Evolutionary conservation across 2,888 invertebrate genomes (phyloP).

Genomic region (Amphipyra tragopoginis): DNA sequence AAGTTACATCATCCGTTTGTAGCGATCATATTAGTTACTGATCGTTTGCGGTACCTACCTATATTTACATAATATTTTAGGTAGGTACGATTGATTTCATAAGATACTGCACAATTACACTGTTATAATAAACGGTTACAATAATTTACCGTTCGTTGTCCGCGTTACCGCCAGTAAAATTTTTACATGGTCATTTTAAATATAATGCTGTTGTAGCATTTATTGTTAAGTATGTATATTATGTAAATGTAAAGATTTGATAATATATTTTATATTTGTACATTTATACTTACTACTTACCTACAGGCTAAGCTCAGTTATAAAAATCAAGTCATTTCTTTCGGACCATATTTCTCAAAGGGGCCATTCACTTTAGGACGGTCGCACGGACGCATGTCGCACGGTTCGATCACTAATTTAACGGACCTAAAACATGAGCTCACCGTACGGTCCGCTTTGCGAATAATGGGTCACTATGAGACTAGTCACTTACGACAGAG

Average conservation of each 20-base stretch:
- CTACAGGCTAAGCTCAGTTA: background rate
- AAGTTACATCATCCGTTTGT: constrained; percentile 7
- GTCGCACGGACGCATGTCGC: too few species aligned
- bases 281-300: constrained; percentile 23
- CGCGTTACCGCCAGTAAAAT: constrained; percentile 2
- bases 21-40: constrained; percentile 15
- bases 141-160: constrained; percentile 18
- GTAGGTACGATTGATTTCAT: background rate
- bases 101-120: background rate
- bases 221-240: too few species aligned
- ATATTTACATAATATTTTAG: constrained; percentile 6
- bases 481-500: too few species aligned
- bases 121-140: constrained; percentile 2
- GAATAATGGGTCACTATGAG: too few species aligned
- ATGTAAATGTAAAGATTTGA: constrained; percentile 26
- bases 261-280: constrained; percentile 39
- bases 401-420: too few species aligned
- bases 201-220: constrained; percentile 9
- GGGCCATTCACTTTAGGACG: too few species aligned
- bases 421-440: too few species aligned
- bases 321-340: background rate
- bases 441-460: too few species aligned
- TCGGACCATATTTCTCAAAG: background rate
- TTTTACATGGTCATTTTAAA: constrained; percentile 19
- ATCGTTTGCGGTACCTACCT: constrained; percentile 20